These are phyloP conservation scores for Dysdera silvatica DNA, from an alignment of 1,140 invertebrate genomes.

Conservation along the genomic window DNA sequence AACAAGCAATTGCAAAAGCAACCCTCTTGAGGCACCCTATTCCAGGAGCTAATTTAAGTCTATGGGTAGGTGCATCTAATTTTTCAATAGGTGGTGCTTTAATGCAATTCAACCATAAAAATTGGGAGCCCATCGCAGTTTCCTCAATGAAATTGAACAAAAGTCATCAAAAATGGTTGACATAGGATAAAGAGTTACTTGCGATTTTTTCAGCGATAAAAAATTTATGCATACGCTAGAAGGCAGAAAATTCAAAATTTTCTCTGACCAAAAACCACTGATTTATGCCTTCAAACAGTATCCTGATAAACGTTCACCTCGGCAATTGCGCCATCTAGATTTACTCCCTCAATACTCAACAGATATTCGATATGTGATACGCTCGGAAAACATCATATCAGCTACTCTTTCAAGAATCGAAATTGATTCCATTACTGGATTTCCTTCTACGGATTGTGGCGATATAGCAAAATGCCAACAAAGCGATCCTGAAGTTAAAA, in stretches of 20 bases:
- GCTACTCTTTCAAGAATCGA: neutral
- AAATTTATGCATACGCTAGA: constrained; percentile 45
- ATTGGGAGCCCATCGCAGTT: constrained; percentile 39
- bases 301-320: constrained; percentile 20
- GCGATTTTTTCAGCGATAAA: constrained; percentile 44
- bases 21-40: neutral
- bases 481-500: too few relatives aligned
- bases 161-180: constrained; percentile 39
- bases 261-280: constrained; percentile 44
- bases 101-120: neutral
- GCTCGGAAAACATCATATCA: constrained; percentile 36
- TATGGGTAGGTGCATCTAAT: constrained; percentile 2
- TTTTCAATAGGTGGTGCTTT: neutral
- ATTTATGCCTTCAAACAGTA: constrained; percentile 36
- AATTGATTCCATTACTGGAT: neutral
- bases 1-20: neutral
- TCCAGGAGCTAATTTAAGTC: neutral
- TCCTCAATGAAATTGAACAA: constrained; percentile 41
- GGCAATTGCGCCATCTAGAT: constrained; percentile 35
- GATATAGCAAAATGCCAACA: too few relatives aligned
- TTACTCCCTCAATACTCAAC: constrained; percentile 43
- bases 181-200: constrained; percentile 47
- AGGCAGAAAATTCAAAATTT: constrained; percentile 39
- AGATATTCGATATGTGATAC: constrained; percentile 39
- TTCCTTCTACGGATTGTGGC: too few relatives aligned